Conservation (phyloP, 2,797 vertebrate genomes). For the Acomys russatus region DNA sequence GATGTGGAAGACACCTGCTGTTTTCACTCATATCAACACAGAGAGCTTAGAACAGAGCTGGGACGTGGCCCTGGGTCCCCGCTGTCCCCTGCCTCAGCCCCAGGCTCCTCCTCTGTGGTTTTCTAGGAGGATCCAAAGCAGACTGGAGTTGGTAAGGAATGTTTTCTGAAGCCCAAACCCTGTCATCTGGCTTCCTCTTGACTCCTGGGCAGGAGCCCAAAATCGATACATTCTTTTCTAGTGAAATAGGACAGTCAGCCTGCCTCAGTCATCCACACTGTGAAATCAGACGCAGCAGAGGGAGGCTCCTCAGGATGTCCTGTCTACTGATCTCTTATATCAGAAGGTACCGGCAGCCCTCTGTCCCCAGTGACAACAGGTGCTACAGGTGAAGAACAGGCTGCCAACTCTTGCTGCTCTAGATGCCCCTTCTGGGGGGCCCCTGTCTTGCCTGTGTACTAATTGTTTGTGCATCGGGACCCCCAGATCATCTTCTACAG, state of each 20-base stretch:
- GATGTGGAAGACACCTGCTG: no score
- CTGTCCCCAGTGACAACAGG: neutral
- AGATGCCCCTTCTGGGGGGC: neutral
- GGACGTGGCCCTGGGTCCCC: accelerated
- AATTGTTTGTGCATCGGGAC: accelerated
- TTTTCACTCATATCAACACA: neutral
- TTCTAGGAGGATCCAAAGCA: neutral
- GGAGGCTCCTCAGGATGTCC: accelerated
- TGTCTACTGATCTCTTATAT: accelerated
- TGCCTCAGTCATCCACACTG: neutral
- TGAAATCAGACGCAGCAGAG: neutral
- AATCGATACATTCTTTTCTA: conserved; percentile 16
- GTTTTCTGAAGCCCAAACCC: neutral
- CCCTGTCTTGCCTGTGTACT: neutral
- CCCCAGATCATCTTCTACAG: neutral
- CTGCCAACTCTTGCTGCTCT: neutral
- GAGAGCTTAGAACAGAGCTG: neutral
- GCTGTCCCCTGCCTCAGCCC: neutral
- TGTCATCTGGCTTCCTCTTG: conserved; percentile 1
- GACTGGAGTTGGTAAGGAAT: neutral
- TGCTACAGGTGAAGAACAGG: neutral
- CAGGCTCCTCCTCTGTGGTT: neutral
- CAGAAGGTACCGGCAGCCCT: neutral
- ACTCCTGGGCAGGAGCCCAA: neutral
- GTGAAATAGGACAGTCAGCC: neutral